Evolutionary conservation across 2,888 invertebrate species (phyloP), one percentile per base, ranked within the genome.

Genomic region (Pheosia gnoma): DNA sequence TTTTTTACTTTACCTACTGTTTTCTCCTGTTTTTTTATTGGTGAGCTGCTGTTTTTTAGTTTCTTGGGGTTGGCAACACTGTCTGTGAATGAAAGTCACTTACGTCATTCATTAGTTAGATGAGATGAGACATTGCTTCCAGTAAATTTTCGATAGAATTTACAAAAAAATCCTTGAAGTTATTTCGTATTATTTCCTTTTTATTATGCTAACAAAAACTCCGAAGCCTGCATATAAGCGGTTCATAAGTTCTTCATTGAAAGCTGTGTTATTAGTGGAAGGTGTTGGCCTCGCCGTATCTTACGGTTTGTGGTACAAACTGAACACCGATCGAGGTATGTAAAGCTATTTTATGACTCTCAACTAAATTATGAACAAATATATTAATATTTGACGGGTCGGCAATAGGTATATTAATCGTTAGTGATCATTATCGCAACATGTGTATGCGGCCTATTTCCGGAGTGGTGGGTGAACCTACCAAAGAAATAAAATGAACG

Each of bases 281-380:
- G 93, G 94, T 13, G 72, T 94, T 61, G 90, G 93, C 39, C 94
- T 96, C 81, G 91, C 94, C 55, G 95, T 87, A 57, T 94, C 95
- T 41, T 96, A 96, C 89, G 93, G 91, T 66, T 79, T 95, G 74
- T 97, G 96, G 95, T 90, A 94, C 82, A 95, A 94, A 88, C 93
- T 96, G 84, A 97, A 96, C 82, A 95, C 94, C 58, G 95, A 96
- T 77, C 94, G 95, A 94, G 96, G 97, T 96, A 87, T 88, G 91
- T 62, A 47, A 47, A 45, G 43, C 4, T n/a, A 8, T 47, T n/a
- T n/a, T n/a, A 6, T 47, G 4, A 4, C 47, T 47, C 47, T n/a
- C 4, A 11, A 47, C 4, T 47, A n/a, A n/a, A 45, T 47, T 47
- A n/a, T n/a, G 45, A 11, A 47, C 8, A 2, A 9, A 9, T 43